Base-by-base conservation (phyloP, 30 jellyfish, hydroid and myxozoan genomes). In the Aurelia sp. region DNA sequence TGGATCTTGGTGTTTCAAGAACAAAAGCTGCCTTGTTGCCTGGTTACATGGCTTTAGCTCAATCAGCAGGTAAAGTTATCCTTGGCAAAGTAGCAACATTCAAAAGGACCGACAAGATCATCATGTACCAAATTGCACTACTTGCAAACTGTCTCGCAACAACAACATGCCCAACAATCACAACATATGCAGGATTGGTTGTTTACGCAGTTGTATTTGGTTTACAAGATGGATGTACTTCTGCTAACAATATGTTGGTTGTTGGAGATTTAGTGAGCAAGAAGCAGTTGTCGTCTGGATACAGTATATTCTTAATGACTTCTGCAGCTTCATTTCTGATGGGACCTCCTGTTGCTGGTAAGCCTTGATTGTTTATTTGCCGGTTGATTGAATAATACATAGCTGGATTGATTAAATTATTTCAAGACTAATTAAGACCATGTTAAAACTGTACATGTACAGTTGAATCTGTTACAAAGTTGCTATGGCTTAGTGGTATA, bases 321-420 rank as follows among this genome's bases (percentile, higher is more conserved):
- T 82, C 98, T 6, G 95, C 98, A 3, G 90, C 98, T 8, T 90
- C 96, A 51, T 91, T 85, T 74, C 89, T 91, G 30, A 66, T 91
- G 44, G 98, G 98, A 20, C 98, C 98, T n/a, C 98, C 98, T 0
- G 81, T 81, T 4, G 98, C 98, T 12, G 98, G 98, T 91, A 66
- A 11, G 96, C 27, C 27, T 11, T 18, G 11, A 47, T 8, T 40
- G 63, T 1, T 73, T n/a, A 0, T 7, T 12, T 58, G 18, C 10
- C n/a, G n/a, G 2, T 27, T 27, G 33, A 27, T 27, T 2, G 33
- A 27, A 0, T 27, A 2, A 27, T 27, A 37, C 50, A 37, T 37
- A 37, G 50, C 0, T 37, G 50, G 9, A 37, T 7, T 37, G 50
- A 37, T 37, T 7, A 37, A 37, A 37, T 37, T 5, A 37, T 37